These are phyloP conservation scores for Phymanthus crucifer DNA, from an alignment of 92 coral and sea anemone species.

Conservation along the genomic window DNA sequence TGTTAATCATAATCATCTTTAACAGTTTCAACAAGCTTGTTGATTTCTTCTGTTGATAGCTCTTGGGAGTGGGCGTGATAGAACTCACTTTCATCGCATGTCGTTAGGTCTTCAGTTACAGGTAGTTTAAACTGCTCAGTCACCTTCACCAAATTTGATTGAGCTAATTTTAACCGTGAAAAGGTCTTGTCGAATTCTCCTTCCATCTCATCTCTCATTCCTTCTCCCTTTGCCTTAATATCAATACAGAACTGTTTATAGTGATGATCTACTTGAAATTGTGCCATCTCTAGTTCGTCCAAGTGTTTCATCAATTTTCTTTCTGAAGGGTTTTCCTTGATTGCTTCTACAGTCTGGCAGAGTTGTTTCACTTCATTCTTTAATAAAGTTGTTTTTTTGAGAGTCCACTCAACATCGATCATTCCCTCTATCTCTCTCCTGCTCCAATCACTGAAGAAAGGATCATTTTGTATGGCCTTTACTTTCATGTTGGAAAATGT, in stretches of 20 bases:
- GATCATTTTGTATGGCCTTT: not conserved
- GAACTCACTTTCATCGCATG: not conserved
- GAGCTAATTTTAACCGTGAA: slow-evolving; percentile 29
- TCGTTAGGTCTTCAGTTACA: not conserved
- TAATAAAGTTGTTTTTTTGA: slow-evolving; percentile 34
- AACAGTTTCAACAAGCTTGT: not conserved
- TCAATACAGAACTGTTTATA: slow-evolving; percentile 25
- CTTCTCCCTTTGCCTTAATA: slow-evolving; percentile 21
- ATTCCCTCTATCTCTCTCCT: slow-evolving; percentile 29
- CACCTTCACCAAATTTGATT: slow-evolving; percentile 20
- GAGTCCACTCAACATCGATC: slow-evolving; percentile 40
- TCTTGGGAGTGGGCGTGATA: not conserved
- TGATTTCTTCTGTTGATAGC: not conserved
- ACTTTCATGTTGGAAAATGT: slow-evolving; percentile 25
- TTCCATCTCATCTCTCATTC: slow-evolving; percentile 18
- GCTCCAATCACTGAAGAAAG: slow-evolving; percentile 32
- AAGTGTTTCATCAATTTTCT: slow-evolving; percentile 20
- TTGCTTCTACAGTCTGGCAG: not conserved
- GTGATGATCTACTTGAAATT: slow-evolving; percentile 20
- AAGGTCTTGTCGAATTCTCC: slow-evolving; percentile 26
- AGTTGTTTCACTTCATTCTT: slow-evolving; percentile 31
- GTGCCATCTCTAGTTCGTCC: slow-evolving; percentile 37
- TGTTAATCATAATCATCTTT: not conserved
- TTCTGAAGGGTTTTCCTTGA: slow-evolving; percentile 15
- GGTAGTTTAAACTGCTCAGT: slow-evolving; percentile 20